Evolutionary conservation across 2,888 invertebrate species (phyloP), one percentile per base, ranked within the genome.

Genomic region (Cheilosia vulpina): DNA sequence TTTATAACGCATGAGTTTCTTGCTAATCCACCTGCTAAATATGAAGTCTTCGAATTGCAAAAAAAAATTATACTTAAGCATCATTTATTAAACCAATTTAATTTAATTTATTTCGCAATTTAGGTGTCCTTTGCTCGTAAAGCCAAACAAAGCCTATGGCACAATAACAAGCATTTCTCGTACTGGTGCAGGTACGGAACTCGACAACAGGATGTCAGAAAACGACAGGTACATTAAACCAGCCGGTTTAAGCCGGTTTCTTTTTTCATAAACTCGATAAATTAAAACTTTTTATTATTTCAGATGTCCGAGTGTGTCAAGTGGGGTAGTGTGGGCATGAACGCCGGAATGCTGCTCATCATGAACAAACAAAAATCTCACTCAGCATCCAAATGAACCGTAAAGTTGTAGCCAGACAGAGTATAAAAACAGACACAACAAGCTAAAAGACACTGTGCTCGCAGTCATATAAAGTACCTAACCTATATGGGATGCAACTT

Each of bases 181-280:
- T 93, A 95, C 91, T 95, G 95, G 95, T 95, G 95, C 92, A 94
- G 95, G 87, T 95, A 96, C 88, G 95, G 95, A 77, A 94, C 94
- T 91, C 94, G 94, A 63, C 94, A 94, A 89, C 94, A 94, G 90
- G 94, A 94, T 92, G 94, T 94, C 92, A 94, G 95, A 90, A 94
- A 94, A 93, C 94, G 95, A 93, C 95, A 95, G 94, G 95, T 95
- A 94, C 93, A 91, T 15, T 24, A 52, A 27, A n/a, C 15, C 6
- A 4, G 19, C 13, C 21, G 17, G 45, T 9, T 5, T n/a, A n/a
- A n/a, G n/a, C n/a, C n/a, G n/a, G n/a, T 41, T 57, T n/a, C 11
- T 21, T 21, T 9, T 43, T 24, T 43, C 0, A 50, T 27, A 5
- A 38, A 53, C 15, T 9, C 9, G 31, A 19, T 31, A n/a, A 43